Evolutionary conservation across 2,113 vertebrate species (phyloP), one percentile per base, ranked within the genome.

Genomic region (Talpa occidentalis): DNA sequence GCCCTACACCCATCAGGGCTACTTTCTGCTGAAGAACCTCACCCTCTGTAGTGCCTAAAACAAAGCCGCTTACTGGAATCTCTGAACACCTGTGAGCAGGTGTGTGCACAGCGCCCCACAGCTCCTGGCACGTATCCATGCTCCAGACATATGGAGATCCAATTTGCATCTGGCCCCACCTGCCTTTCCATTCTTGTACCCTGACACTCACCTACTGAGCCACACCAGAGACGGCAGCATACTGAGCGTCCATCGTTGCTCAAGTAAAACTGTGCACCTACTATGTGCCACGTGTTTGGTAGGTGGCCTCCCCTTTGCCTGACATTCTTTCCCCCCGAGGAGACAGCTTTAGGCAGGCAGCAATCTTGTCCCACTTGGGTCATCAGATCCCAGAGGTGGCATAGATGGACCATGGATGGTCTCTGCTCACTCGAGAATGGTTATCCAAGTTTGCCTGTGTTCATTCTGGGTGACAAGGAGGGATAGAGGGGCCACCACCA

Each of bases 91-190:
- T 24, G 37, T 0, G 9, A 30, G 30, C 54, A 44, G 54, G n/a
- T 22, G 2, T 73, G n/a, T 4, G 19, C 16, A 52, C 64, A n/a
- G 16, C 0, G 0, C 14, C 19, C 0, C 6, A 5, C 1, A 16
- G 54, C 6, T 72, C 47, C n/a, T 35, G 56, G 14, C 60, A 24
- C 10, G 3, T 6, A 28, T 21, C 1, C 0, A 1, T 4, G 19
- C 42, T 64, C 49, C 0, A 6, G 3, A 35, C 44, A 77, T 1
- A 0, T 17, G 14, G 44, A 14, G 35, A 32, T n/a, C 69, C 37
- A 6, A 2, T n/a, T 40, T 30, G 3, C 35, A 56, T 77, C 56
- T 24, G 35, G 6, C 40, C 74, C n/a, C 30, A 44, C 16, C 14
- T 1, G 7, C 32, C 37, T 40, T 76, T 42, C 78, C 5, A 28